Conservation (phyloP, 2,797 vertebrate species). For the Anableps anableps region DNA sequence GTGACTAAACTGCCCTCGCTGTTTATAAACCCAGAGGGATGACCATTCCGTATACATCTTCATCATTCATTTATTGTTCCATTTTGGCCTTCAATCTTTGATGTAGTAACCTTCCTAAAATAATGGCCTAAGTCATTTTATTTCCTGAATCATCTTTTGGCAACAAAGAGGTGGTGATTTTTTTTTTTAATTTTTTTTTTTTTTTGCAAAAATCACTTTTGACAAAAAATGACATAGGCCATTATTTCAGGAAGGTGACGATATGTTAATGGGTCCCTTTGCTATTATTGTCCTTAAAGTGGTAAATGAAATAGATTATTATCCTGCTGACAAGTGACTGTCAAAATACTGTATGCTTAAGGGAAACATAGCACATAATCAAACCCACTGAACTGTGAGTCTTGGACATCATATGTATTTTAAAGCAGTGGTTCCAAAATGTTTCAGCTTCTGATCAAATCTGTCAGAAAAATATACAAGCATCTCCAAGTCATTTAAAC, state of each 20-base stretch:
- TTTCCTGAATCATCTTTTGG: too few relatives aligned
- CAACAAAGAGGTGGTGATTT: too few relatives aligned
- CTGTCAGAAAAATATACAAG: not conserved
- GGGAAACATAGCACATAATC: not conserved
- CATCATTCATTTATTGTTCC: not conserved
- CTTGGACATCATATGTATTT: not conserved
- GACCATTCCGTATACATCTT: not conserved
- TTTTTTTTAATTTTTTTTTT: too few relatives aligned
- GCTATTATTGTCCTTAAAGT: not conserved
- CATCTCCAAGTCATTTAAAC: not conserved
- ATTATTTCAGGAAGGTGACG: too few relatives aligned
- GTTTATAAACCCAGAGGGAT: not conserved
- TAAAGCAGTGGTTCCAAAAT: not conserved
- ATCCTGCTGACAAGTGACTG: too few relatives aligned
- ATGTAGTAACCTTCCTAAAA: too few relatives aligned
- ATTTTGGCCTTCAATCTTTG: not conserved
- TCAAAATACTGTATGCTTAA: not conserved
- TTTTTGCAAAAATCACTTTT: too few relatives aligned
- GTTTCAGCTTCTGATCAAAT: not conserved
- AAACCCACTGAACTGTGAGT: not conserved
- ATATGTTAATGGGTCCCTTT: not conserved
- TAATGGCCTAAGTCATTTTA: too few relatives aligned
- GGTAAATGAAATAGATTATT: not conserved
- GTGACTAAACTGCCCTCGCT: constrained; percentile 44
- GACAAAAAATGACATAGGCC: too few relatives aligned